phyloP scores from a whole-genome alignment of 2,797 vertebrate species.

The Sebastes paucispinis region DNA sequence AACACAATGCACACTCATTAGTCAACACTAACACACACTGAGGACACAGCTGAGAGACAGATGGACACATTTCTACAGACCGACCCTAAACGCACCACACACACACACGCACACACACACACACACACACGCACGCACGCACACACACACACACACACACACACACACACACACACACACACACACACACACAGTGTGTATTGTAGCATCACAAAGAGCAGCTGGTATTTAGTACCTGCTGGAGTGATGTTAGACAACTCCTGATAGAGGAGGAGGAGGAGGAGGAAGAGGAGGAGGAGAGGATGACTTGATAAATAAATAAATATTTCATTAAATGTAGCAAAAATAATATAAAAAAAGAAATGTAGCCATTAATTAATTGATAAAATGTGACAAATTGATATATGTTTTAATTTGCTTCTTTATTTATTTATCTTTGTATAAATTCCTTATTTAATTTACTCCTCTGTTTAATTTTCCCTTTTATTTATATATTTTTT shows the following conservation, averaged over 20 bases:
- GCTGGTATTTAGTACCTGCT: conserved; percentile 48
- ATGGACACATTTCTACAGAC: conserved; percentile 25
- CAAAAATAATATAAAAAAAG: too few relatives aligned
- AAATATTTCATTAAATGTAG: too few relatives aligned
- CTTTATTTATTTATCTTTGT: too few relatives aligned
- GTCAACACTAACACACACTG: conserved; percentile 1
- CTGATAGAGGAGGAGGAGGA: background rate
- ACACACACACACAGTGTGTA: background rate
- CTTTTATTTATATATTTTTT: too few relatives aligned
- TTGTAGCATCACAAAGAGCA: conserved; percentile 52
- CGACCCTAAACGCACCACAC: conserved; percentile 31
- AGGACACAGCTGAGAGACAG: conserved; percentile 52
- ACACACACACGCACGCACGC: too few relatives aligned
- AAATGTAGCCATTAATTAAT: too few relatives aligned
- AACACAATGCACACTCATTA: conserved; percentile 43
- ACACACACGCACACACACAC: conserved; percentile 9
- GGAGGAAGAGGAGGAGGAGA: too few relatives aligned
- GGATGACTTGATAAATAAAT: too few relatives aligned
- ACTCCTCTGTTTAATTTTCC: too few relatives aligned
- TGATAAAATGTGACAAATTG: too few relatives aligned
- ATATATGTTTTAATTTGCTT: too few relatives aligned
- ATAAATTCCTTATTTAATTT: too few relatives aligned
- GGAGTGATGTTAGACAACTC: conserved; percentile 31
- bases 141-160: conserved; percentile 11
- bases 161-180: conserved; percentile 8